Evolutionary conservation across 2,888 invertebrate genomes (phyloP), one percentile per base, ranked within the genome.

Genomic region (Callosobruchus maculatus): DNA sequence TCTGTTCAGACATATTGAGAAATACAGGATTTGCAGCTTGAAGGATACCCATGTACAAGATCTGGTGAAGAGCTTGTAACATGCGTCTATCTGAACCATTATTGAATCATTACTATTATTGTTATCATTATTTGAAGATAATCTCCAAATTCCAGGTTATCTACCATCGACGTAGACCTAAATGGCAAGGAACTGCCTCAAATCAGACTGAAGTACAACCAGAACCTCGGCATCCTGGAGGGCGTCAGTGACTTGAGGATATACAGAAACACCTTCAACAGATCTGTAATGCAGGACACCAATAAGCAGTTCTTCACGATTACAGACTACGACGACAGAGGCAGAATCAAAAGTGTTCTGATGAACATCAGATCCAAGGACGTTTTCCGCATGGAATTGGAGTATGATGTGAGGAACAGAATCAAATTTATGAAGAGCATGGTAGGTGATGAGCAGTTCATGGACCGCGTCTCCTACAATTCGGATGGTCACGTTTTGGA

Each of bases 401-500:
- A 96, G 82, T 97, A 97, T 83, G 96, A 97, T 84, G 90, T 92
- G 66, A 90, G 96, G 68, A 96, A 95, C 84, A 91, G 96, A 77
- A 94, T 97, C 74, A 95, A 93, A 85, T 92, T 93, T 75, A 94
- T 94, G 80, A 95, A 94, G 86, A 89, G 95, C 74, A 92, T 93
- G 81, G 93, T 96, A 71, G 95, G 95, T 18, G 91, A 93, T 74
- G 92, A 93, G 0, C 92, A 93, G 22, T 86, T 85, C 74, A 92
- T 92, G 83, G 95, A 96, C 82, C 92, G 95, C 82, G 93, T 97
- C 75, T 94, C 94, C 69, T 98, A 99, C 86, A 98, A 97, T 85
- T 95, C 95, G 69, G 98, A 98, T 84, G 97, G 97, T 0, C 97
- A 98, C 84, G 92, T 98, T 2, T 91, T 96, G 81, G 97, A 97